These are phyloP conservation scores for Cynocephalus volans DNA, from an alignment of 2,113 vertebrate genomes.

Conservation along the genomic window DNA sequence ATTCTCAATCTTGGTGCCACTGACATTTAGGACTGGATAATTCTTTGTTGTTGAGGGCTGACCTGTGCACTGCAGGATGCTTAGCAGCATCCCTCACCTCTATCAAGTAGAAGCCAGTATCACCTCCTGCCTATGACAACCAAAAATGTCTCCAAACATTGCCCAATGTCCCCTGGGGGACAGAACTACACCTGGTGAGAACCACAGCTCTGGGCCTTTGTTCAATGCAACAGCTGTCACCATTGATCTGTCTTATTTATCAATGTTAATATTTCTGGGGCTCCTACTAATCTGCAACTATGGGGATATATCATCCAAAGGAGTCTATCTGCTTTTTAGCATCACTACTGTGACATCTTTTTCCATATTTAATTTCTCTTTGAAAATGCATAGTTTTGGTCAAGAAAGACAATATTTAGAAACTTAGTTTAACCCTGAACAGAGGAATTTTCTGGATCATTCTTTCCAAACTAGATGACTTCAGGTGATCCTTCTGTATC, in stretches of 20 bases:
- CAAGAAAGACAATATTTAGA: slow-evolving; percentile 39
- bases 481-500: not conserved
- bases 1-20: not conserved
- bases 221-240: not conserved
- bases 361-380: slow-evolving; percentile 43
- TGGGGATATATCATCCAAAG: fast-evolving
- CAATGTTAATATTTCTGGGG: not conserved
- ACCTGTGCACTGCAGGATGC: not conserved
- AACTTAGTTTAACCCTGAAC: not conserved
- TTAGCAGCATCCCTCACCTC: not conserved
- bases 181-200: not conserved
- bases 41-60: not conserved
- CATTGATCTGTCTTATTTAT: not conserved
- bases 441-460: slow-evolving; percentile 20
- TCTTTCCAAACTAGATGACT: not conserved
- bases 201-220: not conserved
- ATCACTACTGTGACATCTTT: not conserved
- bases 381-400: slow-evolving; percentile 5
- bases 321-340: not conserved
- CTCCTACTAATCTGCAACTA: not conserved
- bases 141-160: not conserved
- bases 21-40: not conserved
- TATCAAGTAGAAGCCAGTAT: not conserved
- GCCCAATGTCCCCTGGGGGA: not conserved
- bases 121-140: not conserved